phyloP scores from a whole-genome alignment of 2,888 invertebrate genomes.

The Eueremaeus valkanovi region DNA sequence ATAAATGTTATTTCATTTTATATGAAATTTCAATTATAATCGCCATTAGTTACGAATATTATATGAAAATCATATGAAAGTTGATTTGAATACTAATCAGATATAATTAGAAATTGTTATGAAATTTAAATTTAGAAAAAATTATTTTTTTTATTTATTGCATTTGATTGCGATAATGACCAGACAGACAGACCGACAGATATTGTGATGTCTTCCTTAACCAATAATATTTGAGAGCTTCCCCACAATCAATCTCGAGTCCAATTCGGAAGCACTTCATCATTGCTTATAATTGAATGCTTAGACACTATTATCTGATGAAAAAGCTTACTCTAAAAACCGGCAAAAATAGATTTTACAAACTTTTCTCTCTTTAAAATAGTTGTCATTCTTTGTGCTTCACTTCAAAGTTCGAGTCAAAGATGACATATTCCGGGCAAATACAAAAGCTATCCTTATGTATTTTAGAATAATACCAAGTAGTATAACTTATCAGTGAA shows the following conservation, averaged over 20 bases:
- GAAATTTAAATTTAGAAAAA: background rate
- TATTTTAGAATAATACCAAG: too few species aligned
- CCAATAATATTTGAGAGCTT: constrained; percentile 7
- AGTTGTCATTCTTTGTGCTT: constrained; percentile 11
- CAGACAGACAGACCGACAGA: background rate
- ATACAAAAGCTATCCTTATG: too few species aligned
- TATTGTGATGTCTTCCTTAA: background rate
- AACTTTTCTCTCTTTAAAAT: constrained; percentile 14
- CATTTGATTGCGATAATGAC: background rate
- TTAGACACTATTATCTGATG: constrained; percentile 16
- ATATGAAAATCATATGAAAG: background rate
- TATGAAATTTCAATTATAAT: too few species aligned
- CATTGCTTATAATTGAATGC: constrained; percentile 31
- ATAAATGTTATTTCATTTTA: background rate
- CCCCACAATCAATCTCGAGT: constrained; percentile 2
- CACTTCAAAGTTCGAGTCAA: background rate
- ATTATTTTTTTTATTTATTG: background rate
- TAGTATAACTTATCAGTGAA: too few species aligned
- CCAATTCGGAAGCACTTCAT: constrained; percentile 29
- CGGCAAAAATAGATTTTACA: background rate
- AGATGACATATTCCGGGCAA: constrained; percentile 10
- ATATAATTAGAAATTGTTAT: background rate
- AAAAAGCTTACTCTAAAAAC: background rate
- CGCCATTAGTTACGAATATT: too few species aligned
- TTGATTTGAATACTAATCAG: background rate